Percentiles rank a stretch among this genome's conserved stretches.
phyloP scores from a whole-genome alignment of 2,113 vertebrate species.

The Falco punctatus region DNA sequence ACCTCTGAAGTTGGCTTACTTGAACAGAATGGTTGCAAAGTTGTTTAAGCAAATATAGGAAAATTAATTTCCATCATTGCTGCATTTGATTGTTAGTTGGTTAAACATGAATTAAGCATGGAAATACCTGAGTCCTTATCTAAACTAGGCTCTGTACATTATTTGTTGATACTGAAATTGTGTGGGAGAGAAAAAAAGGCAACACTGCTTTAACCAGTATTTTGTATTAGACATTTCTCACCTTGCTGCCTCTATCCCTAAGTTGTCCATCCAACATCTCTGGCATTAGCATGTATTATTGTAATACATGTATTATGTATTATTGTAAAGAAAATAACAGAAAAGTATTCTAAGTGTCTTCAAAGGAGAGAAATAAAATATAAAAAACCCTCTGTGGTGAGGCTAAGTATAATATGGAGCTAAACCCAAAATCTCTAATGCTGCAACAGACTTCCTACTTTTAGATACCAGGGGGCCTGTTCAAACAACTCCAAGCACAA shows the following conservation, averaged over 20 bases:
- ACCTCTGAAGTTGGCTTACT: neutral
- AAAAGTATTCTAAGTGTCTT: neutral
- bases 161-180: neutral
- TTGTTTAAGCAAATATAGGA: neutral
- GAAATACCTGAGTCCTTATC: neutral
- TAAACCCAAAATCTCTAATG: neutral
- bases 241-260: neutral
- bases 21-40: neutral
- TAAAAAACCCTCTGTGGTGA: neutral
- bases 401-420: neutral
- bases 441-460: slow-evolving; percentile 12
- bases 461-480: neutral
- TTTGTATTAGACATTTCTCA: neutral
- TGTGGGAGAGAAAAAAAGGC: neutral
- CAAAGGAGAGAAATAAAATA: neutral
- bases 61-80: neutral
- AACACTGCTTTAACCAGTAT: neutral
- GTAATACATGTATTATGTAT: too few relatives aligned
- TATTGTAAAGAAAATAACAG: neutral
- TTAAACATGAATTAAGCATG: neutral
- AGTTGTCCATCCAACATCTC: neutral
- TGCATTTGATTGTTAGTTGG: neutral
- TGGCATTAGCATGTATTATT: neutral
- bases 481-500: slow-evolving; percentile 12
- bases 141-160: neutral